Base-by-base conservation (phyloP, 2,797 vertebrate species). In the Coendou prehensilis region DNA sequence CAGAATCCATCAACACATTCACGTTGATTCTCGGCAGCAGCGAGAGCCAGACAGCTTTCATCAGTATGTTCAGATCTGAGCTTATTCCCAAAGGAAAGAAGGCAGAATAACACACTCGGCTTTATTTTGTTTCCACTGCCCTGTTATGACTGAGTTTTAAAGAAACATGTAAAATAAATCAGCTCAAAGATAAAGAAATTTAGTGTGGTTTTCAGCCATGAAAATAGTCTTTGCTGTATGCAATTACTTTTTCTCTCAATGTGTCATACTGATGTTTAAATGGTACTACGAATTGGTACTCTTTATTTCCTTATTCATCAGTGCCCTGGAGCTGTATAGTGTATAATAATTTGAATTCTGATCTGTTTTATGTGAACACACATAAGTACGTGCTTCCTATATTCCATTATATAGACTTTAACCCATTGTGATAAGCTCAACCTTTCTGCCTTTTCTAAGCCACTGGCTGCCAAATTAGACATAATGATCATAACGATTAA, bases 181-280 rank as follows among this genome's bases (percentile, higher is more conserved):
- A 96, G 89, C 64, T 83, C 64, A 69, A 78, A 96, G 85, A 97
- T 78, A 81, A 91, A 97, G 97, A 57, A 94, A 82, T 76, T 73
- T 94, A 98, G 94, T 91, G 84, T 54, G 50, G 89, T 98, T 97
- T 95, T 93, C 88, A 93, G 88, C 73, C 73, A 93, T 69, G 50
- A 88, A 13, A 93, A 96, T 96, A 54, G 59, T 89, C 94, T 97
- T 93, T 90, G 64, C 91, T 89, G 26, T 84, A 85, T 87, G 89
- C 89, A 69, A 9, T 95, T 71, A 71, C 59, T 81, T 97, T 95
- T 96, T 93, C 59, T 71, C 85, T 93, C 87, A 96, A 17, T 69
- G 63, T 95, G 63, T 84, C 76, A 73, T n/a, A 75, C 10, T n/a
- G 22, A 90, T 96, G 91, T 85, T 94, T 96, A 97, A 96, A 67